Conservation (phyloP, 2,888 invertebrate species). For the Cephus runcator region DNA sequence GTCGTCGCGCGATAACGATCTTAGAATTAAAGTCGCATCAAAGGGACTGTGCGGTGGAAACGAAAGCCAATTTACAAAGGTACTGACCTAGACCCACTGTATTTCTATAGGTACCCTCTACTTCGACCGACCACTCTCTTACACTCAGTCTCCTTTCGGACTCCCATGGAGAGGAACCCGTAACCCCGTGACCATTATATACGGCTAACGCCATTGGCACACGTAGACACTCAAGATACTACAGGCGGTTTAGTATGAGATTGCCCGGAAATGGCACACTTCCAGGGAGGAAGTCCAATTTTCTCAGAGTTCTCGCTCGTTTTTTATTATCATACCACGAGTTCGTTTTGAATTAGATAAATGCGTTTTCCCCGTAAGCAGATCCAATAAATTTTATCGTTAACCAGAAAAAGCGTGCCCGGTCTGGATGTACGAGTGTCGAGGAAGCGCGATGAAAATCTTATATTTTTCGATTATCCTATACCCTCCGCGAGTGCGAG, state of each 20-base stretch:
- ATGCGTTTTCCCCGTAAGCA: background rate
- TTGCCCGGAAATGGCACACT: conserved; percentile 2
- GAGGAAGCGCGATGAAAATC: background rate
- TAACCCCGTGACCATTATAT: background rate
- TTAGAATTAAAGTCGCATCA: background rate
- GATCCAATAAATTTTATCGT: background rate
- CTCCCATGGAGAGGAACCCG: background rate
- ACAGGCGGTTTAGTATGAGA: background rate
- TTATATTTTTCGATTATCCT: too few relatives aligned
- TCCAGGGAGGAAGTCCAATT: conserved; percentile 2
- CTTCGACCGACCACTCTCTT: background rate
- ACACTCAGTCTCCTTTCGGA: background rate
- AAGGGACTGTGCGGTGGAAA: background rate
- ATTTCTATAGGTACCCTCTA: background rate
- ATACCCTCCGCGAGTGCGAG: too few relatives aligned
- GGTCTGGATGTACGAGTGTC: background rate
- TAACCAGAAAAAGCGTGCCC: background rate
- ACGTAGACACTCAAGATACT: background rate
- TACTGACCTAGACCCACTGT: background rate
- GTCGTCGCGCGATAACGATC: background rate
- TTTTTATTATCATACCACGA: background rate
- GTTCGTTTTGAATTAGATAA: background rate
- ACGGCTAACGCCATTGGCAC: background rate
- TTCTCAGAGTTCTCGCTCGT: background rate
- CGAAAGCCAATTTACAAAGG: background rate